phyloP scores from a whole-genome alignment of 2,888 invertebrate genomes.

The Drosophila barbarae region DNA sequence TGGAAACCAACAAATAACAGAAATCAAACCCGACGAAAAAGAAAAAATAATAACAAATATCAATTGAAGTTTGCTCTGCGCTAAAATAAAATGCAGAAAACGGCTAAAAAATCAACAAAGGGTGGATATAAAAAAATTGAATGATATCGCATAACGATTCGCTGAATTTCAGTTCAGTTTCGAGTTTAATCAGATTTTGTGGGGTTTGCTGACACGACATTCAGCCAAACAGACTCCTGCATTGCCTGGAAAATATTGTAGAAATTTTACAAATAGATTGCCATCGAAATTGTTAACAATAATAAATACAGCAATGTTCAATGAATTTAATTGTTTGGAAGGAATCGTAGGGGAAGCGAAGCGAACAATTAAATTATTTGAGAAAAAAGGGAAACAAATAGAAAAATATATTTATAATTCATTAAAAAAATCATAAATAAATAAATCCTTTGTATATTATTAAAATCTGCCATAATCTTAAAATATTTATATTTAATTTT shows the following conservation, averaged over 20 bases:
- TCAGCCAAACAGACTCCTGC: conserved; percentile 20
- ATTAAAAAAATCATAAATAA: too few species aligned
- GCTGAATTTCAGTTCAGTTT: conserved; percentile 21
- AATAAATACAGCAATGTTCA: conserved; percentile 1
- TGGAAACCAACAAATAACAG: conserved; percentile 19
- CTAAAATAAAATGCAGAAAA: conserved; percentile 15
- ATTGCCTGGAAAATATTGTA: conserved; percentile 9
- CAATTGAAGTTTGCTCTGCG: conserved; percentile 38
- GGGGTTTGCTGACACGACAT: conserved; percentile 31
- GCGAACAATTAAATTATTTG: background rate
- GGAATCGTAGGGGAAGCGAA: background rate
- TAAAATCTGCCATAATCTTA: background rate
- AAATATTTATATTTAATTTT: background rate
- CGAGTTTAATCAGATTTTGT: conserved; percentile 29
- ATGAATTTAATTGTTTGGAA: conserved; percentile 11
- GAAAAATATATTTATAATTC: background rate
- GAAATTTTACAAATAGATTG: conserved; percentile 13
- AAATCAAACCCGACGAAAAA: conserved; percentile 15
- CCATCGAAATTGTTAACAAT: conserved; percentile 11
- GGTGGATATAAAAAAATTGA: conserved; percentile 6
- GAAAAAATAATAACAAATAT: conserved; percentile 35
- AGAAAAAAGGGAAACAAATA: background rate
- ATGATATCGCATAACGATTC: conserved; percentile 39
- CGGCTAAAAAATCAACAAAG: conserved; percentile 15
- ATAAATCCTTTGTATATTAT: background rate